phyloP scores from a whole-genome alignment of 1,140 invertebrate species.

The Aphelenchoides besseyi region DNA sequence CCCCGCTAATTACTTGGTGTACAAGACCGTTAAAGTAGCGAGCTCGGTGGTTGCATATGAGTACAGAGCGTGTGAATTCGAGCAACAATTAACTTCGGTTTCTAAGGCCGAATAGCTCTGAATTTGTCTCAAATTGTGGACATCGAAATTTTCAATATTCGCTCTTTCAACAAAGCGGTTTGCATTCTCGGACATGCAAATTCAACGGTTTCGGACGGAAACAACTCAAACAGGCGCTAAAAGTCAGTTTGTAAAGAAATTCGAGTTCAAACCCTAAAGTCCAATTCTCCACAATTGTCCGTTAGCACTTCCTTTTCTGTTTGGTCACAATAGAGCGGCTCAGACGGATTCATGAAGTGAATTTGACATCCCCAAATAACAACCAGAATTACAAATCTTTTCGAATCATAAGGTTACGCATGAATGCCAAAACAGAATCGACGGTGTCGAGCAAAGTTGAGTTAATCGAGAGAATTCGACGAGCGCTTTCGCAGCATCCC shows the following conservation, averaged over 20 bases:
- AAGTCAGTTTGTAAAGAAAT: conserved; percentile 1
- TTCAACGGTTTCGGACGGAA: neutral
- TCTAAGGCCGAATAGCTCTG: no score
- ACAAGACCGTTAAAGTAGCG: no score
- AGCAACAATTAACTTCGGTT: neutral
- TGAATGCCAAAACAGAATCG: neutral
- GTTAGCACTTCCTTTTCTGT: neutral
- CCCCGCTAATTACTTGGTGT: no score
- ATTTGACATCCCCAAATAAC: neutral
- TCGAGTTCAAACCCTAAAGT: neutral
- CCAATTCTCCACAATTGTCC: neutral
- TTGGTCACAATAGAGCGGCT: neutral
- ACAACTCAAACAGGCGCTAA: neutral
- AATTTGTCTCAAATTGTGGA: no score
- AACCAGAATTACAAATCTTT: no score
- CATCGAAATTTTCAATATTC: no score
- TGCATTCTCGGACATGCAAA: neutral
- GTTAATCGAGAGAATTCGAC: neutral
- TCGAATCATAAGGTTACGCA: neutral
- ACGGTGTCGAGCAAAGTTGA: no score
- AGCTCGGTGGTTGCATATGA: no score
- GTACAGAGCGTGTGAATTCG: neutral
- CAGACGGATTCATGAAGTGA: neutral
- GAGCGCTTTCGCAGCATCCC: neutral
- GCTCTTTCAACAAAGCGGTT: neutral